These are phyloP conservation scores for Xanthorhoe spadicearia DNA, from an alignment of 2,888 invertebrate species.

Conservation along the genomic window DNA sequence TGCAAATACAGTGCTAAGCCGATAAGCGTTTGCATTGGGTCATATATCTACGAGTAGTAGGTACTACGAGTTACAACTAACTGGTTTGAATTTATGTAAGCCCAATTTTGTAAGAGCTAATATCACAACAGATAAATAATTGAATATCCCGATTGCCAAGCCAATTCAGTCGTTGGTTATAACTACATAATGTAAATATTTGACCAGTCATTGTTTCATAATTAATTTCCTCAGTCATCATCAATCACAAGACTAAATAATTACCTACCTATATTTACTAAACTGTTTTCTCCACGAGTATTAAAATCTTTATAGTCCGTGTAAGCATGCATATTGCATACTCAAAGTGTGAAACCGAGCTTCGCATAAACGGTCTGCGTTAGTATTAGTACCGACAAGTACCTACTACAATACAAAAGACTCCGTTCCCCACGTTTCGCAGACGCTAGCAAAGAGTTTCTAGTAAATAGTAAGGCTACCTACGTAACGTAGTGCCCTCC, in stretches of 20 bases:
- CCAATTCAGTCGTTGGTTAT: too few species aligned
- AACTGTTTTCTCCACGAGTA: neutral
- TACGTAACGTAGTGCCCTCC: slow-evolving; percentile 64
- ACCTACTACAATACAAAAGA: slow-evolving; percentile 22
- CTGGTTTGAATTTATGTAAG: neutral
- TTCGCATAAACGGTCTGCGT: slow-evolving; percentile 5
- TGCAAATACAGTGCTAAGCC: slow-evolving; percentile 34
- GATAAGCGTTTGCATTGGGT: slow-evolving; percentile 31
- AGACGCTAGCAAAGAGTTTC: slow-evolving; percentile 29
- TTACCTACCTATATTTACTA: too few species aligned
- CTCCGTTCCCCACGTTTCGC: slow-evolving; percentile 14
- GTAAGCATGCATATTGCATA: slow-evolving; percentile 9
- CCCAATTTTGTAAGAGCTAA: too few species aligned
- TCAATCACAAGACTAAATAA: too few species aligned
- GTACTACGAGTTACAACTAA: slow-evolving; percentile 1
- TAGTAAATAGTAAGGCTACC: slow-evolving; percentile 51
- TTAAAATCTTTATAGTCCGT: slow-evolving; percentile 1
- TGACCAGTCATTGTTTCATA: too few species aligned
- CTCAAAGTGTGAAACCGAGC: slow-evolving; percentile 14
- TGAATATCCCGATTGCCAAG: too few species aligned
- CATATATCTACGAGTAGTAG: slow-evolving; percentile 13
- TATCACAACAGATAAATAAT: too few species aligned
- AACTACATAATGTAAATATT: neutral
- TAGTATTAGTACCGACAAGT: neutral
- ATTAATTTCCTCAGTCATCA: too few species aligned